Percentiles rank a stretch among this genome's conserved stretches.
Evolutionary conservation across 2,797 vertebrate genomes (phyloP).

Genomic region (Dendrocincla fuliginosa): DNA sequence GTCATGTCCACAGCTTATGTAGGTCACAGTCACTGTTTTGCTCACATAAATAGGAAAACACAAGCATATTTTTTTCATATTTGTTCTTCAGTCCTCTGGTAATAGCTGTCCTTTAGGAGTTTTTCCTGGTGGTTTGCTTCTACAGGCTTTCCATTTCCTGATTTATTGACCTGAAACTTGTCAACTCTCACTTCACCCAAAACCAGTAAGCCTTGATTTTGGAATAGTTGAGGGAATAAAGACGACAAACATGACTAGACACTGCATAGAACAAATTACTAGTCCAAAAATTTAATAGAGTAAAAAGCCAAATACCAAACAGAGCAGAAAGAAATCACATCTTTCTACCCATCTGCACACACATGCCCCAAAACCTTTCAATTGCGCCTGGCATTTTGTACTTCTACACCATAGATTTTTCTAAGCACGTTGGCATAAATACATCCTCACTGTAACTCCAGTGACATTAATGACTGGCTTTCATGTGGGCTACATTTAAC

Average conservation of each 20-base stretch:
- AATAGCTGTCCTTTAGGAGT: background rate
- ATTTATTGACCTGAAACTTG: background rate
- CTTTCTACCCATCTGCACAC: slow-evolving; percentile 55
- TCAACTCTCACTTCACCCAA: background rate
- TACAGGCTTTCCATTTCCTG: background rate
- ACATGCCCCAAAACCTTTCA: slow-evolving; percentile 47
- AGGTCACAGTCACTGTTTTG: background rate
- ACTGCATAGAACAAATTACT: background rate
- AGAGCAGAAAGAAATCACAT: slow-evolving; percentile 66
- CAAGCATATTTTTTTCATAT: background rate
- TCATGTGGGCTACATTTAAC: slow-evolving; percentile 1
- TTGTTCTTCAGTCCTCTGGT: background rate
- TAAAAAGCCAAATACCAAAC: background rate
- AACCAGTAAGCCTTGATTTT: background rate
- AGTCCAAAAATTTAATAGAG: background rate
- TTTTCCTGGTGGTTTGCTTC: background rate
- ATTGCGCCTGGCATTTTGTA: slow-evolving; percentile 4
- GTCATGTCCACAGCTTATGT: background rate
- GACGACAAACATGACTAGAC: background rate
- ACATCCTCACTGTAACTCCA: background rate
- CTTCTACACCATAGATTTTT: slow-evolving; percentile 15
- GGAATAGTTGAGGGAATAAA: background rate
- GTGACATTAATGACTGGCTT: slow-evolving; percentile 19
- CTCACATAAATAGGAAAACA: background rate
- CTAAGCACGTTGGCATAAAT: background rate